phyloP scores from a whole-genome alignment of 2,888 invertebrate species.

The Galerucella pusilla region DNA sequence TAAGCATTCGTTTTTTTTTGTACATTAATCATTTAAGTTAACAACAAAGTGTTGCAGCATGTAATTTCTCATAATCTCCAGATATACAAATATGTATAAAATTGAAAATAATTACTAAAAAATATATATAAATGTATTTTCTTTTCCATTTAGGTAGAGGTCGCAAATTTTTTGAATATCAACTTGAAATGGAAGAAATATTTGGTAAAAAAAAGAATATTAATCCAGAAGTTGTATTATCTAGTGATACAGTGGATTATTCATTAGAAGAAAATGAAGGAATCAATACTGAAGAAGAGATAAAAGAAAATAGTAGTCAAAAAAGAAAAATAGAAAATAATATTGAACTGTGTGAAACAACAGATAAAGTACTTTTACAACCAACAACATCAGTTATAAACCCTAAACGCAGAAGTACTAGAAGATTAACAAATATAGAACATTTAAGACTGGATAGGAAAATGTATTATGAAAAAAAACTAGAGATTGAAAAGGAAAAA shows the following conservation, averaged over 20 bases:
- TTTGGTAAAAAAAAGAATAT: conserved; percentile 1
- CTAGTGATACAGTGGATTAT: too few relatives aligned
- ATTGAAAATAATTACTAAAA: too few relatives aligned
- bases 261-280: background rate
- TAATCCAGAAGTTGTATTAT: too few relatives aligned
- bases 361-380: background rate
- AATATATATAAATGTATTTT: too few relatives aligned
- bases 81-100: too few relatives aligned
- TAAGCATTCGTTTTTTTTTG: background rate
- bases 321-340: background rate
- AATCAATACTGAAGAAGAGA: background rate
- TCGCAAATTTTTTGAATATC: conserved; percentile 1
- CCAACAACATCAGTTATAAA: background rate
- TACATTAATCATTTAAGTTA: too few relatives aligned
- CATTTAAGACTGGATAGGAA: conserved; percentile 1
- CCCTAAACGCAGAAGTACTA: background rate
- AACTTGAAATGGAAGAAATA: background rate
- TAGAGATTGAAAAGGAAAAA: conserved; percentile 14
- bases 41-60: too few relatives aligned
- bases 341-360: too few relatives aligned
- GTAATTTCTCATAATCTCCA: too few relatives aligned
- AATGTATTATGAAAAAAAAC: conserved; percentile 3
- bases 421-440: background rate
- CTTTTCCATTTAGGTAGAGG: background rate
- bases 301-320: background rate